Evolutionary conservation across 2,888 invertebrate genomes (phyloP), one percentile per base, ranked within the genome.

Genomic region (Elysia crispata): DNA sequence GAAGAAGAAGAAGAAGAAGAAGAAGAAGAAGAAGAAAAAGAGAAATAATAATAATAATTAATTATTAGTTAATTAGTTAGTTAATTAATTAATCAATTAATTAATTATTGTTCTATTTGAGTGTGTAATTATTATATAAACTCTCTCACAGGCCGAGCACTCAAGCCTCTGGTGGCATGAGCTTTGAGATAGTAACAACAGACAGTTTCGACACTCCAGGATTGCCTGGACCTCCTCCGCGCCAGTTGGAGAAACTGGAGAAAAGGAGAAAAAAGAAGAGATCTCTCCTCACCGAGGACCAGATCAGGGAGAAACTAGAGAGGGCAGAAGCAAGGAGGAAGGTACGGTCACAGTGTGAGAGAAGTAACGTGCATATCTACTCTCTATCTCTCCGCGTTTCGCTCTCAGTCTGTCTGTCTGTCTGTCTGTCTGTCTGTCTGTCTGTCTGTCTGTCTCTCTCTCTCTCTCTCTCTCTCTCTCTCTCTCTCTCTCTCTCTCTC

Each of bases 81-180:
- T n/a, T n/a, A n/a, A n/a, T n/a, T n/a, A n/a, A n/a, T n/a, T n/a
- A n/a, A n/a, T n/a, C n/a, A n/a, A n/a, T n/a, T n/a, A n/a, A n/a
- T n/a, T n/a, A n/a, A n/a, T n/a, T n/a, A n/a, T n/a, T n/a, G n/a
- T n/a, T n/a, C n/a, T n/a, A n/a, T n/a, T n/a, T n/a, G n/a, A n/a
- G n/a, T n/a, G n/a, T n/a, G n/a, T n/a, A n/a, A n/a, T n/a, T n/a
- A n/a, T n/a, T n/a, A n/a, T n/a, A n/a, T n/a, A n/a, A n/a, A 41
- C 11, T 3, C 11, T 18, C 23, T 6, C 57, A 41, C 79, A 81
- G 76, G 67, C 90, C 91, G n/a, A 86, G 88, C 49, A 85, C 87
- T 6, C 86, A 88, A 81, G 86, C 90, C 15, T 85, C 87, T 0
- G 90, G 90, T 13, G 92, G 92, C 20, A 82, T 92, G 23, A 88